Base-by-base conservation (phyloP, 2,113 vertebrate genomes). In the Planiliza haematocheilus region DNA sequence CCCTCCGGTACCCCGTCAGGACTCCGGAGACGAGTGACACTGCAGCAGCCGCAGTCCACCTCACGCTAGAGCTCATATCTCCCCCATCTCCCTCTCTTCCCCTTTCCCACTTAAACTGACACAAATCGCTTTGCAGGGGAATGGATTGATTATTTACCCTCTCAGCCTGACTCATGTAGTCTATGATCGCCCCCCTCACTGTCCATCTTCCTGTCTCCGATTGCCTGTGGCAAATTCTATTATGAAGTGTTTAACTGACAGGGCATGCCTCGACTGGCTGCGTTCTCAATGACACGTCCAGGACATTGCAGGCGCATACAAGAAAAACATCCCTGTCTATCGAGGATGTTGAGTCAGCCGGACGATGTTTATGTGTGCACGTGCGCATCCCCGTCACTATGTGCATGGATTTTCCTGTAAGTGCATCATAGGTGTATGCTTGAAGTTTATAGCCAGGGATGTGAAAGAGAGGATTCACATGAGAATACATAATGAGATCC, bases 41-140 rank as follows among this genome's bases (percentile, higher is more conserved):
- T 88, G 89, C 89, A 74, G 85, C 10, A 68, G 59, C 74, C 77
- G 75, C 81, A 70, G 56, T 68, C 77, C 42, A 63, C 20, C 18
- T 52, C 60, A 50, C 46, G 20, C 41, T 38, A 36, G 13, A 55
- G 65, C 43, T 68, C 66, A 65, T 46, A 46, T 61, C 70, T 70
- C 59, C 67, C 41, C 30, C 24, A 30, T 30, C 24, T 30, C 45
- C 1, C 62, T 70, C 51, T 41, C 39, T 49, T 24, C 65, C 50
- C 21, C 4, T 52, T 38, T 59, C 67, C 51, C 51, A 64, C 67
- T 71, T 76, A 73, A 41, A 70, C 68, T 73, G 72, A 79, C 79
- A 79, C 62, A 74, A 77, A 88, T 88, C 24, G 8, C 70, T 72
- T 49, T 49, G 68, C 41, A 14, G 50, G 24, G 48, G 65, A 64